These are phyloP conservation scores for Campylomormyrus numenius DNA, from an alignment of 2,113 vertebrate species.

Conservation along the genomic window DNA sequence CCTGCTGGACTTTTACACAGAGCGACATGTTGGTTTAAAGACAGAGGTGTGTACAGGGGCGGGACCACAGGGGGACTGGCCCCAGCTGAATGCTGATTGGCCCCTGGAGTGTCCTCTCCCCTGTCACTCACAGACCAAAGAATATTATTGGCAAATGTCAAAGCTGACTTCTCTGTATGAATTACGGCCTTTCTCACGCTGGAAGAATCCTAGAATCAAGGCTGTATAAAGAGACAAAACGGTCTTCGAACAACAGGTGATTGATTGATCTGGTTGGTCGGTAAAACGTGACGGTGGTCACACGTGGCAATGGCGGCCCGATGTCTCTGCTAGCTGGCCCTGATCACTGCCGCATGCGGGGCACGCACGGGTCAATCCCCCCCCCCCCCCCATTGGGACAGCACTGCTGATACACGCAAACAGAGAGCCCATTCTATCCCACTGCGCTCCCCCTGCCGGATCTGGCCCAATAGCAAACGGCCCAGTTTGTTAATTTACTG, in stretches of 20 bases:
- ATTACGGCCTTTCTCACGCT: neutral
- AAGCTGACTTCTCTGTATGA: neutral
- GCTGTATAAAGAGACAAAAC: neutral
- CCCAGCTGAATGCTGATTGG: neutral
- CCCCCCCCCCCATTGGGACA: neutral
- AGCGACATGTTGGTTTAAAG: neutral
- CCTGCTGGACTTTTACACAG: neutral
- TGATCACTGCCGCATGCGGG: conserved; percentile 42
- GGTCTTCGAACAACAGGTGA: neutral
- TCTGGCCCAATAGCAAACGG: conserved; percentile 27
- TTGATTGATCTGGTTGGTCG: neutral
- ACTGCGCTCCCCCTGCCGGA: neutral
- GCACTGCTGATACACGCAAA: neutral
- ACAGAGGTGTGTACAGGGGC: neutral
- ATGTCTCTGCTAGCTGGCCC: conserved; percentile 32
- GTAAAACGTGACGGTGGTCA: neutral
- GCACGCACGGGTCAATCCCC: conserved; percentile 2
- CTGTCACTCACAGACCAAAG: neutral
- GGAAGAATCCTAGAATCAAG: neutral
- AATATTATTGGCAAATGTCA: neutral
- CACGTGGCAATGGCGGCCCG: neutral
- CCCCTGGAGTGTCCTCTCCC: neutral
- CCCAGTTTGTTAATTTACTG: conserved; percentile 32
- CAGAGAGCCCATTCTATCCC: conserved; percentile 17
- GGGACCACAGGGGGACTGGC: neutral